Percentiles rank a stretch among this genome's conserved stretches.
Conservation (phyloP, 2,888 invertebrate species). For the Imbricaverruca yamaguchii region DNA sequence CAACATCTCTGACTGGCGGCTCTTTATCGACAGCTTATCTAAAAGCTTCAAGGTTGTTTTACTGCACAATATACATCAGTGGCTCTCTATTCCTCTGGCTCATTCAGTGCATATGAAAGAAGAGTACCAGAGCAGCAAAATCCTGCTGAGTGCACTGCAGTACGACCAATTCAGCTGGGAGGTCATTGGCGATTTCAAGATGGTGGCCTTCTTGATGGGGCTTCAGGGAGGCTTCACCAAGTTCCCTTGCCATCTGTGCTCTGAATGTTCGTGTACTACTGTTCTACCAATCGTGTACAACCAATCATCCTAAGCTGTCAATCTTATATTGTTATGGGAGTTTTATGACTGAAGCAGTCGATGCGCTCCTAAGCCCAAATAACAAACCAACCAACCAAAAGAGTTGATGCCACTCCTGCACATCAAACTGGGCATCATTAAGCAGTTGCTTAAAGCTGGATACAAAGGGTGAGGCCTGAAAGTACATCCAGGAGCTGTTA, state of each 20-base stretch:
- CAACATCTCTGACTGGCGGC: not conserved
- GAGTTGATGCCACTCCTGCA: conserved; percentile 31
- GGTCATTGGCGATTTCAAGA: conserved; percentile 37
- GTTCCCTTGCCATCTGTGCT: conserved; percentile 26
- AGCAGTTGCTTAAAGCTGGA: conserved; percentile 31
- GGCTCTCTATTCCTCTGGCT: conserved; percentile 32
- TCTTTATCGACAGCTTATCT: conserved; percentile 30
- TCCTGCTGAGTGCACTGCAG: conserved; percentile 34
- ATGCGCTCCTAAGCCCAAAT: no score
- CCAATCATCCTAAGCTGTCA: no score
- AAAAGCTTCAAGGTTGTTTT: no score
- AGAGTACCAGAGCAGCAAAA: conserved; percentile 36
- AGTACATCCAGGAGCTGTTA: conserved; percentile 29
- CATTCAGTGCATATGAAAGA: conserved; percentile 37
- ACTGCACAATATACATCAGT: no score
- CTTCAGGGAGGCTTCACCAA: conserved; percentile 33
- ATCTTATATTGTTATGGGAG: conserved; percentile 29
- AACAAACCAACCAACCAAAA: not conserved
- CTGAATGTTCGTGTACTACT: no score
- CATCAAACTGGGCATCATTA: conserved; percentile 33
- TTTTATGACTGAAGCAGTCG: conserved; percentile 23
- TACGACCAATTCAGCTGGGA: conserved; percentile 35
- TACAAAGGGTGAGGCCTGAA: conserved; percentile 26
- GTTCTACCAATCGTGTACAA: no score
- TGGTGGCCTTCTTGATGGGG: conserved; percentile 34